Conservation (phyloP, 1,140 invertebrate species). For the Linepithema humile region DNA sequence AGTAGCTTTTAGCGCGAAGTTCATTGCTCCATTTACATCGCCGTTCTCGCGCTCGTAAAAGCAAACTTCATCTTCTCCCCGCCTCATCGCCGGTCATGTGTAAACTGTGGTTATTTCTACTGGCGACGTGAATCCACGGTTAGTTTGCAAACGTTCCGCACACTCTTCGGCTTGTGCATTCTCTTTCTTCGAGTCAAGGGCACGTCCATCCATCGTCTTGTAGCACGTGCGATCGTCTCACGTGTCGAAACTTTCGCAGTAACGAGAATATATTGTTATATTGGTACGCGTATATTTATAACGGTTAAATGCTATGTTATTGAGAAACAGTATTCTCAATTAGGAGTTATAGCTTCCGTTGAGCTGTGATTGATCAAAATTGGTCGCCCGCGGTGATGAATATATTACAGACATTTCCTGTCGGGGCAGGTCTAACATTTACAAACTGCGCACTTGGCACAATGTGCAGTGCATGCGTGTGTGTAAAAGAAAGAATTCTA, state of each 20-base stretch:
- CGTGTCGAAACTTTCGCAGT: background rate
- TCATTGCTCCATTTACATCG: conserved; percentile 43
- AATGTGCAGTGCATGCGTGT: background rate
- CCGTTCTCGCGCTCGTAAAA: conserved; percentile 37
- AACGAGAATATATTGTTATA: background rate
- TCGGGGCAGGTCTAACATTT: background rate
- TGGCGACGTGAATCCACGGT: background rate
- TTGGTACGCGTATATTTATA: too few species aligned
- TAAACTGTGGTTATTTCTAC: conserved; percentile 17
- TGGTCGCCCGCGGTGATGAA: conserved; percentile 12
- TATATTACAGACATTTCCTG: conserved; percentile 34
- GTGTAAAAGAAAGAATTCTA: background rate
- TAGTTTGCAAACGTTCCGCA: background rate
- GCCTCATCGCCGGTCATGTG: background rate
- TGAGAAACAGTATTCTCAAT: background rate
- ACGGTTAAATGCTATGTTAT: background rate
- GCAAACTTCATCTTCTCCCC: background rate
- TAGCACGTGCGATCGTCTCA: background rate
- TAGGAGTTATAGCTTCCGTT: background rate
- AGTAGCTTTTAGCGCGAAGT: conserved; percentile 26
- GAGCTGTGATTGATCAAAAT: background rate
- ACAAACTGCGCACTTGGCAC: conserved; percentile 21
- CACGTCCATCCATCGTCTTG: background rate
- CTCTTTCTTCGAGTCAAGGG: background rate
- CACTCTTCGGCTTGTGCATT: background rate